Base-by-base conservation (phyloP, 2,888 invertebrate species). In the Diarsia dahlii region DNA sequence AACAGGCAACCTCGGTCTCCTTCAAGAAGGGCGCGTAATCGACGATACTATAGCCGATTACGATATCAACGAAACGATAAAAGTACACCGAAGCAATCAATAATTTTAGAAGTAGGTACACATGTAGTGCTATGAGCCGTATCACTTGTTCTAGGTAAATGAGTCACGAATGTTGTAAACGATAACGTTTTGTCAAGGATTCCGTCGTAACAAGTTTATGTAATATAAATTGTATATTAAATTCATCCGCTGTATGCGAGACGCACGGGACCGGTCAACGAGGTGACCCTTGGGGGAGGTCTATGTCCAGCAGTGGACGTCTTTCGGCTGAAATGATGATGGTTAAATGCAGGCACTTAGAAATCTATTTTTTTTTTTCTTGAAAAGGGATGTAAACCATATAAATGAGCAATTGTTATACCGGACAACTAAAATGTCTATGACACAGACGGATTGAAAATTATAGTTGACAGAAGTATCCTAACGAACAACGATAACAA, bases 1-100 rank as follows among this genome's bases (percentile, higher is more conserved):
- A 23, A 15, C 71, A 71, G 45, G 13, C 67, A 52, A 78, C 72
- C 72, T 64, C 52, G 60, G 71, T 78, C 79, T 80, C 84, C 81
- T 85, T 84, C 76, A 84, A 83, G 84, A 82, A 81, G 83, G 78
- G 73, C 74, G 73, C 58, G 65, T 69, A 78, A 83, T 84, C 84
- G 64, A 71, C 54, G 81, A 83, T 84, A 81, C 65, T 71, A 74
- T 54, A 64, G n/a, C 13, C 34, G 84, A 83, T 84, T 84, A 63
- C n/a, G 68, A 72, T 87, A 87, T 85, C 86, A 80, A 71, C 20
- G 46, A 70, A 63, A 45, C 34, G 78, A 84, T 85, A 83, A 50
- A 65, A 69, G 69, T 73, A 84, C 71, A 76, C 34, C 69, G 74
- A 50, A 71, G 75, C 56, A 80, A 88, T 86, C 84, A 79, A 87